Conservation (phyloP, 1,140 invertebrate genomes). For the Phenacoccus solenopsis region DNA sequence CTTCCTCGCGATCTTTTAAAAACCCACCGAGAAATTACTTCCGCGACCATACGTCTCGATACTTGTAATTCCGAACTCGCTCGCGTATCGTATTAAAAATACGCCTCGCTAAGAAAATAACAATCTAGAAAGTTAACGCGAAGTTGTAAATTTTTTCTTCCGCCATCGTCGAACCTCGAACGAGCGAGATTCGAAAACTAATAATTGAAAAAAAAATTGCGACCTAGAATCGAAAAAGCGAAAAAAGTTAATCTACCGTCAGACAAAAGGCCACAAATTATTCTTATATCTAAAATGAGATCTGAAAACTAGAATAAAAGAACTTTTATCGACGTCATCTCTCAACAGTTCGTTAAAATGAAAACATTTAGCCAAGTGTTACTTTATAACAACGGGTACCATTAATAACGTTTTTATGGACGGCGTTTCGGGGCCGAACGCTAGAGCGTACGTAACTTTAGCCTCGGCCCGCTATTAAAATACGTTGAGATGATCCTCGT, state of each 20-base stretch:
- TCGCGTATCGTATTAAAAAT: too few species aligned
- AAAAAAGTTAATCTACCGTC: neutral
- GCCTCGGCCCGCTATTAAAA: neutral
- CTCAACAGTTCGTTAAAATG: neutral
- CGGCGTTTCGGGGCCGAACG: too few species aligned
- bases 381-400: neutral
- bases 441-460: neutral
- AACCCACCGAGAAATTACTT: too few species aligned
- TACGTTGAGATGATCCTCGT: neutral
- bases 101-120: too few species aligned
- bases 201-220: neutral
- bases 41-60: too few species aligned
- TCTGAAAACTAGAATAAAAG: constrained; percentile 2
- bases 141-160: too few species aligned
- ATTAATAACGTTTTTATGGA: constrained; percentile 3
- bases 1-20: too few species aligned
- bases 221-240: neutral
- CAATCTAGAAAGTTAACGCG: too few species aligned
- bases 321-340: constrained; percentile 1
- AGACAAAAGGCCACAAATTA: constrained; percentile 2
- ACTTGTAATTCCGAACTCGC: too few species aligned
- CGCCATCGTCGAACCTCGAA: too few species aligned
- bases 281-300: constrained; percentile 3
- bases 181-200: too few species aligned
- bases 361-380: neutral